Base-by-base conservation (phyloP, 2,888 invertebrate species). In the Platycheirus albimanus region DNA sequence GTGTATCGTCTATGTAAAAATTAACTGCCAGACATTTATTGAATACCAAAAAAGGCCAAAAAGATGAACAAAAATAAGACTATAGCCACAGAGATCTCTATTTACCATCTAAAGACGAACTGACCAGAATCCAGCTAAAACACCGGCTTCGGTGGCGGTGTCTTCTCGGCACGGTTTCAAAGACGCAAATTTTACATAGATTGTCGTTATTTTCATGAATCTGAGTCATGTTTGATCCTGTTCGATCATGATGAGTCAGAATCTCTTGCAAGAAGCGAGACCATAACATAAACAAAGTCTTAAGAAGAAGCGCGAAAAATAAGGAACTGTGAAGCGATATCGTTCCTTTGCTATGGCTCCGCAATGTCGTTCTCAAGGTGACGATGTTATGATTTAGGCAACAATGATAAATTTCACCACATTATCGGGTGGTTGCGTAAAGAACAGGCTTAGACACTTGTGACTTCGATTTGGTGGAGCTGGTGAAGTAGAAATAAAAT, bases 151-250 rank as follows among this genome's bases (percentile, higher is more conserved):
- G 47, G 58, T 33, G 38, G 41, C 11, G 41, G 6, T 38, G 13
- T 13, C 24, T 38, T 38, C 20, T 61, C 67, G 1, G 75, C 67
- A 28, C 28, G 19, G 41, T 24, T 30, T 76, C 56, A 76, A 76
- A 76, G 63, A 43, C 58, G 15, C 28, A 20, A 47, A 17, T 47
- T 81, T 81, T 58, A 58, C 71, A 78, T 64, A 56, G 38, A 30
- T n/a, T 28, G 17, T 45, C n/a, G 38, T 41, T 56, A 41, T 28
- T 66, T 36, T 30, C n/a, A n/a, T n/a, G n/a, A n/a, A n/a, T n/a
- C 54, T 83, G 78, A 78, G 72, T 78, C 83, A 83, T 74, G 78
- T 78, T 78, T 47, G 56, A 74, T 78, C 83, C 69, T 83, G 83
- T 51, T 64, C 58, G 72, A 64, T 38, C 66, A 47, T 5, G 72